Evolutionary conservation across 2,888 invertebrate species (phyloP).

Genomic region (Ptilodon capucinus): DNA sequence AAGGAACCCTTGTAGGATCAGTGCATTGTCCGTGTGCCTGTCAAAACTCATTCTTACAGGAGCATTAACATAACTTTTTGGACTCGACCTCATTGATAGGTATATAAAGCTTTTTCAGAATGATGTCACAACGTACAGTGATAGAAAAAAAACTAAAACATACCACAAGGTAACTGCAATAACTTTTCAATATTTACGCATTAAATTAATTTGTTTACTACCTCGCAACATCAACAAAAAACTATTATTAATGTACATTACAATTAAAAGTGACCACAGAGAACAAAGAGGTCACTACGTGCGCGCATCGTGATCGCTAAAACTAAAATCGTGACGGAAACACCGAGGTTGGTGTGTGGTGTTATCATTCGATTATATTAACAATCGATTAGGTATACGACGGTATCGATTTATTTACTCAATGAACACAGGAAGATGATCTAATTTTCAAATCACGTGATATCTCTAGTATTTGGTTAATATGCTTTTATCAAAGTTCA

Average conservation of each 20-base stretch:
- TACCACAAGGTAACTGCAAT: too few species aligned
- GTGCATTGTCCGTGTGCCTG: too few species aligned
- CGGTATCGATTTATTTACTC: constrained; percentile 54
- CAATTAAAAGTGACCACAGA: constrained; percentile 26
- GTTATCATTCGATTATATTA: constrained; percentile 60
- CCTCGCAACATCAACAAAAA: neutral
- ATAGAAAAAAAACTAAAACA: too few species aligned
- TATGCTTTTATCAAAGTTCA: too few species aligned
- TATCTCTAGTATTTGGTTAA: too few species aligned
- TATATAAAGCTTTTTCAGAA: too few species aligned
- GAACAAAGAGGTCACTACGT: constrained; percentile 32
- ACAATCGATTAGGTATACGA: constrained; percentile 52
- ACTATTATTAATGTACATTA: neutral
- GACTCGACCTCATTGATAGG: too few species aligned
- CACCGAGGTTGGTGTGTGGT: constrained; percentile 45
- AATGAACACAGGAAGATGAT: constrained; percentile 54
- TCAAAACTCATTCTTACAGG: too few species aligned
- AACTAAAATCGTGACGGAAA: constrained; percentile 47
- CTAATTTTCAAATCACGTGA: constrained; percentile 60
- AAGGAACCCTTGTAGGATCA: too few species aligned
- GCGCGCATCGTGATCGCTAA: constrained; percentile 38
- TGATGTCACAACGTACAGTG: too few species aligned
- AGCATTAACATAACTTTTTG: too few species aligned
- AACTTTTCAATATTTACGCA: too few species aligned
- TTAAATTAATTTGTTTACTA: neutral